phyloP scores from a whole-genome alignment of 2,888 invertebrate species.

The Prostheceraeus crozeri region DNA sequence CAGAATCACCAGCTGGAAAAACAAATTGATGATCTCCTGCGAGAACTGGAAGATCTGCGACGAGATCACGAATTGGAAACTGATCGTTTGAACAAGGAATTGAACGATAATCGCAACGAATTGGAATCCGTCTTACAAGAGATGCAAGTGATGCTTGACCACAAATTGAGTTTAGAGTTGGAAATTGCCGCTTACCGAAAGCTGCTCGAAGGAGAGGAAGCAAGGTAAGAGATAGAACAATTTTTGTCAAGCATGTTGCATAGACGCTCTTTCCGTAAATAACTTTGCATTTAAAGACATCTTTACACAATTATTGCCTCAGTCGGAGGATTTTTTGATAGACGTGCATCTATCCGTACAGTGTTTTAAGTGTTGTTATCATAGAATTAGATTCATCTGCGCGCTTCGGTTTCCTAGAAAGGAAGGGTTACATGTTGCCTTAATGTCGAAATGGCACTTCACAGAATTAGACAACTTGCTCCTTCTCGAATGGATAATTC shows the following conservation, averaged over 20 bases:
- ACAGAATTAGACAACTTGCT: too few relatives aligned
- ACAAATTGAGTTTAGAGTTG: constrained; percentile 60
- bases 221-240: constrained; percentile 18
- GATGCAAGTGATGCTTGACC: constrained; percentile 50
- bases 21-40: constrained; percentile 58
- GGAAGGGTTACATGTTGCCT: too few relatives aligned
- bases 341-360: too few relatives aligned
- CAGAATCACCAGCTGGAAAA: constrained; percentile 59
- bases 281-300: too few relatives aligned
- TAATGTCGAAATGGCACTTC: too few relatives aligned
- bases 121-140: constrained; percentile 45
- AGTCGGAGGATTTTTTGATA: background rate
- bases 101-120: constrained; percentile 56
- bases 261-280: too few relatives aligned
- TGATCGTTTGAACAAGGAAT: constrained; percentile 50
- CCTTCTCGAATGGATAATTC: too few relatives aligned
- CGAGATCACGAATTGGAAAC: constrained; percentile 57
- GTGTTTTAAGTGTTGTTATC: too few relatives aligned
- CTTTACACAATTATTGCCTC: too few relatives aligned
- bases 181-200: constrained; percentile 61
- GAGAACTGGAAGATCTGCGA: constrained; percentile 58
- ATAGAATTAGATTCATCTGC: too few relatives aligned
- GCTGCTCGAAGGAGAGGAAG: constrained; percentile 61
- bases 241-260: too few relatives aligned
- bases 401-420: too few relatives aligned